A percentile compares a stretch with the other conserved stretches of the same genome.
Conservation (phyloP, 2,888 invertebrate genomes). For the Limenitis camilla region DNA sequence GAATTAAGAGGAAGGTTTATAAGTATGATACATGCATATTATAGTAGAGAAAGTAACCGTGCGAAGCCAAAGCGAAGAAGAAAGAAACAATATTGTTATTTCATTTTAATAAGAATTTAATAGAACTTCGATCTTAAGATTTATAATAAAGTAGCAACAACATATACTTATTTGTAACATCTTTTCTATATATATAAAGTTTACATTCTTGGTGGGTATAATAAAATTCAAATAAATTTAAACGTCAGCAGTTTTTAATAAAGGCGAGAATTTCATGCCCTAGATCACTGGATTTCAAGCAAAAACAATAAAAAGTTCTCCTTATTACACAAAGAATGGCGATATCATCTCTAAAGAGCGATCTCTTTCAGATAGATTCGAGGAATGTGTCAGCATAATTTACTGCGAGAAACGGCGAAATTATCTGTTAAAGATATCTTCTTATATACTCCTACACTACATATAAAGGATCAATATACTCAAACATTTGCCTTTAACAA, state of each 20-base stretch:
- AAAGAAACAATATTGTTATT: no score
- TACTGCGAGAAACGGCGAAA: neutral
- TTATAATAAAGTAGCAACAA: no score
- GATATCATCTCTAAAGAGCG: slow-evolving; percentile 7
- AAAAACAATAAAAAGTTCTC: slow-evolving; percentile 7
- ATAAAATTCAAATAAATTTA: neutral
- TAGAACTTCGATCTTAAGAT: no score
- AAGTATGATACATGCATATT: no score
- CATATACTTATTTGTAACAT: no score
- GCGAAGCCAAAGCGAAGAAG: no score
- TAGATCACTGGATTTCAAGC: slow-evolving; percentile 4
- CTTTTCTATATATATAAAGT: no score
- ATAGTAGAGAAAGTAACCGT: no score
- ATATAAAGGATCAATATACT: no score
- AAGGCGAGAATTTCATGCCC: slow-evolving; percentile 3
- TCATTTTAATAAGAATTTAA: no score
- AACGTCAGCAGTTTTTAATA: slow-evolving; percentile 3
- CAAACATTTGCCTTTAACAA: no score
- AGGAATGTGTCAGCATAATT: slow-evolving; percentile 8
- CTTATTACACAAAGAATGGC: slow-evolving; percentile 9
- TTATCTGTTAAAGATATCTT: neutral
- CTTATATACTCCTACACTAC: neutral
- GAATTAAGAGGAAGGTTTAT: no score
- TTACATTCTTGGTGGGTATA: neutral
- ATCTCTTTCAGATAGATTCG: slow-evolving; percentile 4